phyloP scores from a whole-genome alignment of 92 coral and sea anemone species.

The Bergia sp. region DNA sequence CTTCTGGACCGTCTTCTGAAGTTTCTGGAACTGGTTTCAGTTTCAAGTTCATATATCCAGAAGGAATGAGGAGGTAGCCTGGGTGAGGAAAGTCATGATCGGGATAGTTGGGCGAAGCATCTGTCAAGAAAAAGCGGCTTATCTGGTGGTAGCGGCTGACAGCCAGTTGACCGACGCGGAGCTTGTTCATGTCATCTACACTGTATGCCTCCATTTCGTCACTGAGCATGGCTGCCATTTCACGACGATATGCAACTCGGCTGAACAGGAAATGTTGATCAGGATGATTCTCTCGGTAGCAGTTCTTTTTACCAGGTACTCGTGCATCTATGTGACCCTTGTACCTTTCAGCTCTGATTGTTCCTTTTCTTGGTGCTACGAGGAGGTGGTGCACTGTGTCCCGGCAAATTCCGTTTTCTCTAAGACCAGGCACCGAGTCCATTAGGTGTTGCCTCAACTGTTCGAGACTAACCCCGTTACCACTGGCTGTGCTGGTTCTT shows the following conservation, averaged over 20 bases:
- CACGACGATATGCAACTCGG: slow-evolving; percentile 30
- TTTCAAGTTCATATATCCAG: slow-evolving; percentile 52
- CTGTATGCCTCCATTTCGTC: slow-evolving; percentile 20
- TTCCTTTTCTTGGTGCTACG: slow-evolving; percentile 52
- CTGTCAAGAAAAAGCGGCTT: slow-evolving; percentile 35
- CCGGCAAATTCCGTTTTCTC: slow-evolving; percentile 47
- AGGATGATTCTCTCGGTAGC: slow-evolving; percentile 41
- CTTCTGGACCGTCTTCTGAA: slow-evolving; percentile 31
- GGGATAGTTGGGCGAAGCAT: slow-evolving; percentile 52
- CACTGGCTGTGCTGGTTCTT: slow-evolving; percentile 50
- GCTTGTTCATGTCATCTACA: slow-evolving; percentile 48
- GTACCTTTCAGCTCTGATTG: slow-evolving; percentile 49
- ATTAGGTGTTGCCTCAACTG: slow-evolving; percentile 50
- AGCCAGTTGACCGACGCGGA: slow-evolving; percentile 44
- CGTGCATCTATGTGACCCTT: slow-evolving; percentile 60
- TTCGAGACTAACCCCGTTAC: slow-evolving; percentile 49
- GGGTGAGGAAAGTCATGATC: slow-evolving; percentile 55
- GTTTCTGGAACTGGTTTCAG: slow-evolving; percentile 10
- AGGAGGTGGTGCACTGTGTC: slow-evolving; percentile 57
- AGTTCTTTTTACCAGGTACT: slow-evolving; percentile 48
- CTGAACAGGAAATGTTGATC: slow-evolving; percentile 51
- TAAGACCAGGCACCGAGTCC: slow-evolving; percentile 38
- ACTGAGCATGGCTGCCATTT: slow-evolving; percentile 35
- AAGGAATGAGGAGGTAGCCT: slow-evolving; percentile 55
- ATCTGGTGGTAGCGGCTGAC: slow-evolving; percentile 49